phyloP scores from a whole-genome alignment of 2,113 vertebrate genomes.

The Gobius niger region DNA sequence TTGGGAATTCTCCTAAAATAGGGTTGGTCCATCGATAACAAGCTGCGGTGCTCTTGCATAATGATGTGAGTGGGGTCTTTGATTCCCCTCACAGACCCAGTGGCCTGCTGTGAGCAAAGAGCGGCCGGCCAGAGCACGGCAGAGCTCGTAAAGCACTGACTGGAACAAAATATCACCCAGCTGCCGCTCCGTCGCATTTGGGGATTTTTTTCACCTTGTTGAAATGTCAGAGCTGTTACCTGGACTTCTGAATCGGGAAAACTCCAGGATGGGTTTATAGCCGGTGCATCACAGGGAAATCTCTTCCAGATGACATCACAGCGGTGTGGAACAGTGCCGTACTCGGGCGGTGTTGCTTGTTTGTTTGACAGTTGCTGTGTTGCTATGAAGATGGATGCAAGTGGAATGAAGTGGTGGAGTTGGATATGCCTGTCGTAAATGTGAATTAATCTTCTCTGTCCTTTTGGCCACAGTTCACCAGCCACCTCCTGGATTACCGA shows the following conservation, averaged over 20 bases:
- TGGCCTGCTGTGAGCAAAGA: slow-evolving; percentile 61
- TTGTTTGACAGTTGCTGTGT: background rate
- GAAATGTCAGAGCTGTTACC: slow-evolving; percentile 10
- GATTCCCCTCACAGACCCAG: slow-evolving; percentile 47
- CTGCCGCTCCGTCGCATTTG: slow-evolving; percentile 15
- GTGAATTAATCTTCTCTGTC: background rate
- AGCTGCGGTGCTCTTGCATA: slow-evolving; percentile 47
- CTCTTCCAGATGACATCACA: slow-evolving; percentile 10
- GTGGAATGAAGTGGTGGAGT: background rate
- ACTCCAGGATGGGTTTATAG: background rate
- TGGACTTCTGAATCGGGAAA: background rate
- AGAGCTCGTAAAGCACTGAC: slow-evolving; percentile 52
- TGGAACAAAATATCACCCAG: slow-evolving; percentile 36
- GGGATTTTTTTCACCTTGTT: slow-evolving; percentile 13
- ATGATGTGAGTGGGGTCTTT: slow-evolving; percentile 52
- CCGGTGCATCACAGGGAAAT: slow-evolving; percentile 12
- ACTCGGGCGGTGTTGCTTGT: background rate
- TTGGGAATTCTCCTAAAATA: slow-evolving; percentile 8
- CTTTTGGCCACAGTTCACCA: background rate
- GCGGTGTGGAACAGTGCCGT: slow-evolving; percentile 12
- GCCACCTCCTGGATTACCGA: background rate
- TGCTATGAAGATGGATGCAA: background rate
- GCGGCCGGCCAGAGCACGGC: slow-evolving; percentile 49
- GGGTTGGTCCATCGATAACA: slow-evolving; percentile 25
- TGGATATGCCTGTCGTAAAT: background rate